Percentiles rank a stretch among this genome's conserved stretches.
These are phyloP conservation scores for Seriola aureovittata DNA, from an alignment of 2,113 vertebrate species.

Conservation along the genomic window DNA sequence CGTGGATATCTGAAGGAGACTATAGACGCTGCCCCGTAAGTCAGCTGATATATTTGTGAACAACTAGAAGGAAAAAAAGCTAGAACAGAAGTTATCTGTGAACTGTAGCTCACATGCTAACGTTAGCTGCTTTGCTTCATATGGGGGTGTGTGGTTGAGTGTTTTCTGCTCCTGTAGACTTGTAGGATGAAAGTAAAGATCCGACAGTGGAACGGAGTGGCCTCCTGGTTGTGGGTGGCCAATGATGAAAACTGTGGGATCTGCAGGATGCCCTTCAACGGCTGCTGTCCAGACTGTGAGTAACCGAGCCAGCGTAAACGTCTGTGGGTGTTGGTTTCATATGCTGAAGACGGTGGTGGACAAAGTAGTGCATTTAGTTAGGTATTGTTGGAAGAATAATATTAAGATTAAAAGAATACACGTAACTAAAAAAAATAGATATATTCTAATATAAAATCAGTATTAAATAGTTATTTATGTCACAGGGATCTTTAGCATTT, in stretches of 20 bases:
- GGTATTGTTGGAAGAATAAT: too few relatives aligned
- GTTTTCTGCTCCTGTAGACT: slow-evolving; percentile 1
- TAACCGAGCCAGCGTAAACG: slow-evolving; percentile 12
- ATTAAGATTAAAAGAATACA: too few relatives aligned
- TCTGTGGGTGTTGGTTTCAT: not conserved
- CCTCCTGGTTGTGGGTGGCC: slow-evolving; percentile 97
- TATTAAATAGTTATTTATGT: too few relatives aligned
- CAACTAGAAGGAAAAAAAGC: not conserved
- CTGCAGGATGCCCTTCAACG: slow-evolving; percentile 96
- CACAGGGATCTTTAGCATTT: too few relatives aligned
- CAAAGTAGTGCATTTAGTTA: too few relatives aligned
- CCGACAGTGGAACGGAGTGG: slow-evolving; percentile 94
- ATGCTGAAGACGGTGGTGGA: not conserved
- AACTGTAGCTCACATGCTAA: slow-evolving; percentile 7
- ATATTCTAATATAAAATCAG: too few relatives aligned
- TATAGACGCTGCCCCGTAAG: not conserved
- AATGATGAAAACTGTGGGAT: slow-evolving; percentile 98
- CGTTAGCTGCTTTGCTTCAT: not conserved
- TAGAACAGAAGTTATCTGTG: not conserved
- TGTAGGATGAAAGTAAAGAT: slow-evolving; percentile 91
- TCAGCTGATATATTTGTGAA: not conserved
- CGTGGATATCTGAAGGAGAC: not conserved
- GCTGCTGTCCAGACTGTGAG: slow-evolving; percentile 97
- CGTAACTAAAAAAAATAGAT: too few relatives aligned
- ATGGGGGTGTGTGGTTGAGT: not conserved